Percentiles rank a stretch among this genome's conserved stretches.
Conservation (phyloP, 1,140 invertebrate species). For the Heterodera carotae region DNA sequence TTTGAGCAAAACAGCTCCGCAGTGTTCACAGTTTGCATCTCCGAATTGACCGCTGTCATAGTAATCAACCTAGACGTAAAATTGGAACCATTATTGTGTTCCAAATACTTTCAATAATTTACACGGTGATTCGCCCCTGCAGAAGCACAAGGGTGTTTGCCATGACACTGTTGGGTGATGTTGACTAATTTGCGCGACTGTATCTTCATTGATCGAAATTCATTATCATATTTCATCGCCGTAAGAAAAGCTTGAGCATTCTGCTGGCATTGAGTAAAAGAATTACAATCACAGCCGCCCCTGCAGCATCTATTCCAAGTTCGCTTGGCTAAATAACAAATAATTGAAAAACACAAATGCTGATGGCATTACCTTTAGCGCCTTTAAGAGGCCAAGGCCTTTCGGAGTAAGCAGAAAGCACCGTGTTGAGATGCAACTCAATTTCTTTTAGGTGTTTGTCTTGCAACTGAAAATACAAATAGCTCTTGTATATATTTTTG, state of each 20-base stretch:
- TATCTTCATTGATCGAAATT: background rate
- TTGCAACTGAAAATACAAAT: background rate
- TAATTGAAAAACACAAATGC: background rate
- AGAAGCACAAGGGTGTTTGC: background rate
- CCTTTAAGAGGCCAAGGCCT: background rate
- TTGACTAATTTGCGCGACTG: background rate
- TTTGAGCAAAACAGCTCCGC: background rate
- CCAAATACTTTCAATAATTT: background rate
- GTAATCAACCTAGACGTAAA: background rate
- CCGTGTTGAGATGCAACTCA: background rate
- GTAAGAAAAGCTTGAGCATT: background rate
- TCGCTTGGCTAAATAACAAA: background rate
- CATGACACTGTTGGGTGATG: background rate
- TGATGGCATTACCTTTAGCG: background rate
- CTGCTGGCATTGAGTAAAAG: background rate
- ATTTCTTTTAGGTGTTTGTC: background rate
- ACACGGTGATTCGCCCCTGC: background rate
- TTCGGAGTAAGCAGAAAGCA: background rate
- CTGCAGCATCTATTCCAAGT: background rate
- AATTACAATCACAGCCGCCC: background rate
- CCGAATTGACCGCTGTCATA: conserved; percentile 16
- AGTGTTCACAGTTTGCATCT: conserved; percentile 7
- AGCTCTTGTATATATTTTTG: no score
- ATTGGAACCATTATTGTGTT: background rate
- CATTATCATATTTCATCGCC: background rate